These are phyloP conservation scores for Phycodurus eques DNA, from an alignment of 2,113 vertebrate genomes.

Conservation along the genomic window DNA sequence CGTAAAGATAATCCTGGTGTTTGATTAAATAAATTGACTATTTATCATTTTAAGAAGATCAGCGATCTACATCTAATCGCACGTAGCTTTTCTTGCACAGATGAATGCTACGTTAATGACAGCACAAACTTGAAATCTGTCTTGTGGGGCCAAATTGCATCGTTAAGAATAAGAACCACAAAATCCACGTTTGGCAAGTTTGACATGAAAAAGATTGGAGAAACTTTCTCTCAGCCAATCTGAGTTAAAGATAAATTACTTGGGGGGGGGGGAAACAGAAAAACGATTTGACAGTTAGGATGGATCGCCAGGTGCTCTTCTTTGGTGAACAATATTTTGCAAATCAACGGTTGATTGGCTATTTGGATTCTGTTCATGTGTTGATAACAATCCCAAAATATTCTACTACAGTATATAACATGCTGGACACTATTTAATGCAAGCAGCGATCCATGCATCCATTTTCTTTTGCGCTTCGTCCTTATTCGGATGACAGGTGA, in stretches of 20 bases:
- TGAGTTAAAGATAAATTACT: background rate
- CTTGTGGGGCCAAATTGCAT: background rate
- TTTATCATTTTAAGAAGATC: background rate
- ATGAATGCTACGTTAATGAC: background rate
- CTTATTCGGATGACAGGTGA: conserved; percentile 6
- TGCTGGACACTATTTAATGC: conserved; percentile 23
- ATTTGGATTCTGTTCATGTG: background rate
- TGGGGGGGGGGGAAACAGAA: background rate
- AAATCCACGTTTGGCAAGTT: background rate
- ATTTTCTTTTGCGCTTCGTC: background rate
- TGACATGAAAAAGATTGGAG: conserved; percentile 1
- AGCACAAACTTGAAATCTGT: background rate
- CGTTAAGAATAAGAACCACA: conserved; percentile 1
- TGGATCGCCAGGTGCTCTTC: background rate
- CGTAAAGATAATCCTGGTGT: background rate
- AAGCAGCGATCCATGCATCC: background rate
- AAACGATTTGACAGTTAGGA: background rate
- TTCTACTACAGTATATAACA: background rate
- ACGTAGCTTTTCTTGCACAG: background rate
- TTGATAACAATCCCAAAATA: conserved; percentile 1
- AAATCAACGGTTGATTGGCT: background rate
- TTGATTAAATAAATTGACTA: conserved; percentile 8
- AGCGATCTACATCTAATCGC: background rate
- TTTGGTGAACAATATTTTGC: background rate
- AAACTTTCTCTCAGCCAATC: background rate